phyloP scores from a whole-genome alignment of 1,140 invertebrate genomes.

The Drepana arcuata region DNA sequence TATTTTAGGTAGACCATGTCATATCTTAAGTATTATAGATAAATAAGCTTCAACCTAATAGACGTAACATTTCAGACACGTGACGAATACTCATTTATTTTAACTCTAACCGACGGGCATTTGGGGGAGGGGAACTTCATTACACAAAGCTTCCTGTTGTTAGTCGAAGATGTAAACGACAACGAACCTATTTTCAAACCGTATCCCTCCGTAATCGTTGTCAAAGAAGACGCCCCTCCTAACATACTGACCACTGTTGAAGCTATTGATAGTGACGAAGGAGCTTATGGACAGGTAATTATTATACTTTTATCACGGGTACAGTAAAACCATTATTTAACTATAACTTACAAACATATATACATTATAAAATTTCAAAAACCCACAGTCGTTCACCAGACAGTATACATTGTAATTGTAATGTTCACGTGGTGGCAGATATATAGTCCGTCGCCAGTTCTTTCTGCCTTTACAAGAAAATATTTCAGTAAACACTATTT shows the following conservation, averaged over 20 bases:
- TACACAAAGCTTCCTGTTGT: slow-evolving; percentile 88
- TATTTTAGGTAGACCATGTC: no score
- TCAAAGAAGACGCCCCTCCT: slow-evolving; percentile 84
- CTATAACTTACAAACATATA: no score
- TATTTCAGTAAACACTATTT: no score
- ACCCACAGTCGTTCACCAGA: no score
- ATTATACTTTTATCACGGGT: neutral
- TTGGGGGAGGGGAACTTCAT: slow-evolving; percentile 91
- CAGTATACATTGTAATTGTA: no score
- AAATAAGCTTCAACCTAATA: no score
- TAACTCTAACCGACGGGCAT: slow-evolving; percentile 91
- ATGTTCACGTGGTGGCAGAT: no score
- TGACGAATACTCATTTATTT: slow-evolving; percentile 90
- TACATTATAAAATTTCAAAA: no score
- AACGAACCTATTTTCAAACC: slow-evolving; percentile 90
- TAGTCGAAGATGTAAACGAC: slow-evolving; percentile 95
- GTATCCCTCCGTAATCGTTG: slow-evolving; percentile 84
- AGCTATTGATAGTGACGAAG: slow-evolving; percentile 91
- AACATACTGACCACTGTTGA: slow-evolving; percentile 85
- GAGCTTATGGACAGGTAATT: slow-evolving; percentile 89
- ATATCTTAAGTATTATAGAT: no score
- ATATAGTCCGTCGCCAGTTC: no score
- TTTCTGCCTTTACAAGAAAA: no score
- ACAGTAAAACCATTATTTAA: no score
- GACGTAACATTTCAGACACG: slow-evolving; percentile 79